Evolutionary conservation across 2,888 invertebrate genomes (phyloP), one percentile per base, ranked within the genome.

Genomic region (Apamea epomidion): DNA sequence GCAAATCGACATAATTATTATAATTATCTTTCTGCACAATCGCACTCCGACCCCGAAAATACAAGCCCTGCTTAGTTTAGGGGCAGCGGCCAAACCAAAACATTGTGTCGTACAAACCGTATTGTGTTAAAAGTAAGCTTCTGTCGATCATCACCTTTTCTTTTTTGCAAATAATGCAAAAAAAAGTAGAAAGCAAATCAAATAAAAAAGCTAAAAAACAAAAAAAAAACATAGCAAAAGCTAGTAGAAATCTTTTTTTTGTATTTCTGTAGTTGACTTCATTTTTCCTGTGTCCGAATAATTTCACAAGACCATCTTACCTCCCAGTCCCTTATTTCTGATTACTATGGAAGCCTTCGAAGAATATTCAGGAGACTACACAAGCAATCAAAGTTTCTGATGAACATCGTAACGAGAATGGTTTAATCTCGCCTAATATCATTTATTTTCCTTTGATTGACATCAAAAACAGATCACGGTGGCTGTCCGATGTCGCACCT

Each of bases 381-480:
- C 77, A 86, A 86, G 77, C 78, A 87, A 87, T 78, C 76, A 77
- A 87, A 87, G 88, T 87, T 87, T 74, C 76, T 87, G 81, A 86
- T 77, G 78, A 82, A 60, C 71, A 78, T 64, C 77, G 68, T 64
- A 72, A 72, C 75, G 58, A 76, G 62, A 62, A 87, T 76, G 82
- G 82, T 81, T 82, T 88, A 87, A 87, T 88, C 89, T 87, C 67
- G 45, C 76, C n/a, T 80, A 75, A 78, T 89, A 82, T 89, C 82
- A 89, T 88, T 88, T 87, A 89, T 83, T 87, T 84, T 80, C 78
- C 81, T 89, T 81, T 87, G 86, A 88, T 88, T 89, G 89, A 89
- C 84, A 82, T 84, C 89, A 79, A 84, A 87, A 84, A 88, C 84
- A 83, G 89, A 80, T 89, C 82, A 79, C 69, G 51, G 64, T 0